phyloP scores from a whole-genome alignment of 2,797 vertebrate species.

The Nannoperca australis region DNA sequence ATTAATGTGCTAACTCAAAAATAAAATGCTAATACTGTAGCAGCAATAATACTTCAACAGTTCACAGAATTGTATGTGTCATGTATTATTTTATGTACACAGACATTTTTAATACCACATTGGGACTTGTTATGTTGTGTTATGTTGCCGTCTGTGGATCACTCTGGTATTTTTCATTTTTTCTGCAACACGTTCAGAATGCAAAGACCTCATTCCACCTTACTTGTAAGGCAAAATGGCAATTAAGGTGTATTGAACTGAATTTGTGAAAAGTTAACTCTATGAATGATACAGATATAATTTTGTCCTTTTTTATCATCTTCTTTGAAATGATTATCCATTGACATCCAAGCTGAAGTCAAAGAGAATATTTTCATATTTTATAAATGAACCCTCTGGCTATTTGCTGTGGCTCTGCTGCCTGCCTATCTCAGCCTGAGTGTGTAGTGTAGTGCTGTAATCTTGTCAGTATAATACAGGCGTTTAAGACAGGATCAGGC shows the following conservation, averaged over 20 bases:
- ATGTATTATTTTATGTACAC: constrained; percentile 14
- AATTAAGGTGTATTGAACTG: constrained; percentile 45
- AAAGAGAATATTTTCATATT: constrained; percentile 71
- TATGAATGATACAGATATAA: constrained; percentile 47
- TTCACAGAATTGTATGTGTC: neutral
- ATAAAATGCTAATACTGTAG: neutral
- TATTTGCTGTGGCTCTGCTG: constrained; percentile 58
- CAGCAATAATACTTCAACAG: neutral
- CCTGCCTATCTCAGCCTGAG: constrained; percentile 51
- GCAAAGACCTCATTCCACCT: constrained; percentile 19
- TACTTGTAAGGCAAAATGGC: constrained; percentile 40
- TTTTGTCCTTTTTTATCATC: constrained; percentile 57
- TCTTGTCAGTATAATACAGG: constrained; percentile 80
- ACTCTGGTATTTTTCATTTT: neutral
- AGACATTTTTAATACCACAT: neutral
- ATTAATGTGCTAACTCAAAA: neutral
- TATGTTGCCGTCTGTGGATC: neutral
- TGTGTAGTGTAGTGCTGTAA: constrained; percentile 67
- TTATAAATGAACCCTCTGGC: constrained; percentile 70
- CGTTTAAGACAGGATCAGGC: constrained; percentile 79
- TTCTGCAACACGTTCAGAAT: neutral
- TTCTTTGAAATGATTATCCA: constrained; percentile 63
- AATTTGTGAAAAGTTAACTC: constrained; percentile 50
- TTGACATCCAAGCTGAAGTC: constrained; percentile 64
- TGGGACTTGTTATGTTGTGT: neutral